Evolutionary conservation across 1,140 invertebrate species (phyloP).

Genomic region (Wasmannia auropunctata): DNA sequence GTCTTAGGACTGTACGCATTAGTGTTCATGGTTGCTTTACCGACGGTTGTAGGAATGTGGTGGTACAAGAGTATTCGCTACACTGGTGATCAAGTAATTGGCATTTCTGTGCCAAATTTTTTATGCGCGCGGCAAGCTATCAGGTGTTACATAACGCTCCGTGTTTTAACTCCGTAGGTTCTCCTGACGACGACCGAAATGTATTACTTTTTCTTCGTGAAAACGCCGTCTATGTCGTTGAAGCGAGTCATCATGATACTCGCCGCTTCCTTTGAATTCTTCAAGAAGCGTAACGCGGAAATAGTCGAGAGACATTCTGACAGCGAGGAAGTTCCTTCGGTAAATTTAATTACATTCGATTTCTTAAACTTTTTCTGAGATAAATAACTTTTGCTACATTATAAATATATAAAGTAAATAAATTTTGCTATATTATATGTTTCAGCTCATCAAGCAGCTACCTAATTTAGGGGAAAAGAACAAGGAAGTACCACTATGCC

Average conservation of each 20-base stretch:
- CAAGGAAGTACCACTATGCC: constrained; percentile 96
- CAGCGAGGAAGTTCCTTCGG: constrained; percentile 96
- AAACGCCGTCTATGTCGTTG: constrained; percentile 97
- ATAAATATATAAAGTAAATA: constrained; percentile 33
- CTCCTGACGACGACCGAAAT: constrained; percentile 97
- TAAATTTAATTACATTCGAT: constrained; percentile 83
- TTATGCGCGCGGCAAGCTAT: not conserved
- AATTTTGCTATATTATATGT: constrained; percentile 63
- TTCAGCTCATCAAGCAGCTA: constrained; percentile 95
- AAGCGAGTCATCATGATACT: constrained; percentile 98
- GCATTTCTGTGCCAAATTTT: constrained; percentile 14
- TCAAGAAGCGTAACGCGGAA: constrained; percentile 96
- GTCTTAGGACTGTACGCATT: constrained; percentile 97
- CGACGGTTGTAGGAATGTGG: constrained; percentile 97
- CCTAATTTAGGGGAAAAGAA: constrained; percentile 97
- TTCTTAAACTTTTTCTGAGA: not conserved
- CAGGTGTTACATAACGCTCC: constrained; percentile 18
- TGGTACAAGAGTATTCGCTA: constrained; percentile 99
- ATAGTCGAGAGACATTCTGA: constrained; percentile 97
- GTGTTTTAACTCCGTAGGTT: constrained; percentile 88
- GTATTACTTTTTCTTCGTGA: constrained; percentile 98
- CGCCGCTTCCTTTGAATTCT: constrained; percentile 98
- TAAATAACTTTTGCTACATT: constrained; percentile 45
- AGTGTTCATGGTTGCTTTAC: constrained; percentile 99
- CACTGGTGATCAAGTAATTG: constrained; percentile 94